These are phyloP conservation scores for Trachelus iudaicus DNA, from an alignment of 2,888 invertebrate genomes.

Conservation along the genomic window DNA sequence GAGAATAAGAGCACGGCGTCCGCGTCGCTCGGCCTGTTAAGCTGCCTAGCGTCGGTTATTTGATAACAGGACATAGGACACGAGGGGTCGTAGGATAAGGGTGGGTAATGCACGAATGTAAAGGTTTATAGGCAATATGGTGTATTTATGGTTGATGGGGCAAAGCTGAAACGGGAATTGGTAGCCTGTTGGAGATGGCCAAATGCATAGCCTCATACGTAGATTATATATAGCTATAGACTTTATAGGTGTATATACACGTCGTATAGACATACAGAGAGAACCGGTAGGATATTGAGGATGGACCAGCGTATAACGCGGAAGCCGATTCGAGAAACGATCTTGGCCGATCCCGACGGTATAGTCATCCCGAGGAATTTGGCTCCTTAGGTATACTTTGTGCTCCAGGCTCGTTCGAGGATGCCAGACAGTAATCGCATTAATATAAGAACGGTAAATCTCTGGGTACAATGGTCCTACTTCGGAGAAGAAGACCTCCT, in stretches of 20 bases:
- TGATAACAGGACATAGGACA: constrained; percentile 42
- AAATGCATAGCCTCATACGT: background rate
- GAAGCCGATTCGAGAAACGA: constrained; percentile 24
- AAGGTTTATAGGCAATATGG: constrained; percentile 63
- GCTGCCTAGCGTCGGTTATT: constrained; percentile 46
- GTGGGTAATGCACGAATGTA: constrained; percentile 60
- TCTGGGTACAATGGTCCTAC: constrained; percentile 45
- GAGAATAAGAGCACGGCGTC: background rate
- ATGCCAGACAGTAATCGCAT: constrained; percentile 52
- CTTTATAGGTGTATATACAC: background rate
- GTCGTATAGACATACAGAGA: background rate
- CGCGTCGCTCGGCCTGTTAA: constrained; percentile 29
- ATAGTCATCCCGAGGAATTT: background rate
- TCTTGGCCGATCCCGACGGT: constrained; percentile 27
- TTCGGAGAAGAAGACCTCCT: constrained; percentile 22
- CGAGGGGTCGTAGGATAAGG: constrained; percentile 27
- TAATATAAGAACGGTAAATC: constrained; percentile 59
- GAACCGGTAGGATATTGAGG: constrained; percentile 28
- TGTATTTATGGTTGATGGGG: constrained; percentile 56
- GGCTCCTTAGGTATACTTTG: constrained; percentile 31
- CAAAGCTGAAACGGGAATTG: constrained; percentile 35
- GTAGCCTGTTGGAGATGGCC: constrained; percentile 9
- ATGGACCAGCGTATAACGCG: constrained; percentile 13
- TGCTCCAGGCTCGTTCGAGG: constrained; percentile 30
- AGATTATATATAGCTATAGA: background rate